Evolutionary conservation across 1,140 invertebrate genomes (phyloP).

Genomic region (Melitaea cinxia): DNA sequence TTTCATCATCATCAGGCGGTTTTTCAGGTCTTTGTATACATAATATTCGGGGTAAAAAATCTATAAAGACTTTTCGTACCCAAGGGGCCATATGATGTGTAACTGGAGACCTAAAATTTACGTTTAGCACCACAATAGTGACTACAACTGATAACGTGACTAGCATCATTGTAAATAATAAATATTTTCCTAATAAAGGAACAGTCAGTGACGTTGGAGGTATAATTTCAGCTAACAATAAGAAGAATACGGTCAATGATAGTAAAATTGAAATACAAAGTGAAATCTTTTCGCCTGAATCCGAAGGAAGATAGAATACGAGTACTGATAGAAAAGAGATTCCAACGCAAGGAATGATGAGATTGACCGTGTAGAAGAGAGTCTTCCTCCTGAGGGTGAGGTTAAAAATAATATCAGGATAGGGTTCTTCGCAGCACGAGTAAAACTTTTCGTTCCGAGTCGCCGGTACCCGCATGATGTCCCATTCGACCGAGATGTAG

Average conservation of each 20-base stretch:
- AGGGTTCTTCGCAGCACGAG: conserved; percentile 95
- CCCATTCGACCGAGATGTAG: conserved; percentile 99
- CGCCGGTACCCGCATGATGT: conserved; percentile 95
- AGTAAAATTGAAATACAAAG: conserved; percentile 99
- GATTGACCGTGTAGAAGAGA: conserved; percentile 98
- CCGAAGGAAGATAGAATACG: conserved; percentile 99
- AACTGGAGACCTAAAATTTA: conserved; percentile 98
- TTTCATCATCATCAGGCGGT: conserved; percentile 84
- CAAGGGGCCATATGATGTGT: conserved; percentile 97
- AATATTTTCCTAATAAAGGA: conserved; percentile 98
- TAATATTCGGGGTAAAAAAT: conserved; percentile 92
- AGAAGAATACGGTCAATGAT: conserved; percentile 99
- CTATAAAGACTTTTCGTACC: conserved; percentile 94
- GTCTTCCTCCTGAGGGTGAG: conserved; percentile 97
- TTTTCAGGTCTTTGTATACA: conserved; percentile 92
- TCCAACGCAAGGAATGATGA: conserved; percentile 97
- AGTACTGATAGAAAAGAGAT: conserved; percentile 98
- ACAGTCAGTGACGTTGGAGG: conserved; percentile 99
- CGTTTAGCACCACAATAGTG: conserved; percentile 98
- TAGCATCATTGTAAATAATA: conserved; percentile 99
- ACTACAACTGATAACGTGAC: conserved; percentile 98
- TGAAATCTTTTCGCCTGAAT: conserved; percentile 98
- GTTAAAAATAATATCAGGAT: conserved; percentile 98
- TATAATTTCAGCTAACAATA: conserved; percentile 98
- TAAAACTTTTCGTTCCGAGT: conserved; percentile 94